Conservation (phyloP, 2,797 vertebrate genomes). For the Hyperoplus immaculatus region DNA sequence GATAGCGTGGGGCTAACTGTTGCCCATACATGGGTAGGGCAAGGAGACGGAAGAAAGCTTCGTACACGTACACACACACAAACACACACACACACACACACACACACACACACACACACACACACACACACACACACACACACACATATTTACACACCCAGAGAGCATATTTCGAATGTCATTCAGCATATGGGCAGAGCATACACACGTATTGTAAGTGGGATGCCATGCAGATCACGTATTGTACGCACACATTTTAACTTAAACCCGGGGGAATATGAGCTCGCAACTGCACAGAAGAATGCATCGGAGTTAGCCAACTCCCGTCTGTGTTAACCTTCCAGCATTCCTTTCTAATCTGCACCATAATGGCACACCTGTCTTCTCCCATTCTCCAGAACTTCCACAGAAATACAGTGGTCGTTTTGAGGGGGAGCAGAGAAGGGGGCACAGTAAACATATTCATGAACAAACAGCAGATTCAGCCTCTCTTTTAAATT, state of each 20-base stretch:
- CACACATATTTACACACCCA: conserved; percentile 49
- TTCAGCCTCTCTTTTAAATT: conserved; percentile 38
- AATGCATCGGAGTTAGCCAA: conserved; percentile 39
- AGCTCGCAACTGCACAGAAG: conserved; percentile 28
- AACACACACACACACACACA: too few relatives aligned
- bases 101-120: too few relatives aligned
- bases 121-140: background rate
- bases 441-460: conserved; percentile 25
- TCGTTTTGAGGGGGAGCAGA: background rate
- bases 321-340: conserved; percentile 64
- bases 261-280: conserved; percentile 46
- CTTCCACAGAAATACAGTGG: conserved; percentile 42
- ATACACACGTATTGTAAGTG: conserved; percentile 29
- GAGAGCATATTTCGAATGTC: conserved; percentile 66
- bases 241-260: conserved; percentile 53
- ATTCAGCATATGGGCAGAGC: conserved; percentile 58
- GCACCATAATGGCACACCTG: conserved; percentile 82
- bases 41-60: conserved; percentile 45
- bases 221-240: conserved; percentile 55
- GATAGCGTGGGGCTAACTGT: conserved; percentile 48
- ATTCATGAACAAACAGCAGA: conserved; percentile 69
- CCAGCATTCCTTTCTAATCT: conserved; percentile 76
- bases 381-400: conserved; percentile 66
- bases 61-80: conserved; percentile 8
- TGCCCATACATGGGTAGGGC: conserved; percentile 59